Evolutionary conservation across 2,888 invertebrate genomes (phyloP).

Genomic region (Mamestra brassicae): DNA sequence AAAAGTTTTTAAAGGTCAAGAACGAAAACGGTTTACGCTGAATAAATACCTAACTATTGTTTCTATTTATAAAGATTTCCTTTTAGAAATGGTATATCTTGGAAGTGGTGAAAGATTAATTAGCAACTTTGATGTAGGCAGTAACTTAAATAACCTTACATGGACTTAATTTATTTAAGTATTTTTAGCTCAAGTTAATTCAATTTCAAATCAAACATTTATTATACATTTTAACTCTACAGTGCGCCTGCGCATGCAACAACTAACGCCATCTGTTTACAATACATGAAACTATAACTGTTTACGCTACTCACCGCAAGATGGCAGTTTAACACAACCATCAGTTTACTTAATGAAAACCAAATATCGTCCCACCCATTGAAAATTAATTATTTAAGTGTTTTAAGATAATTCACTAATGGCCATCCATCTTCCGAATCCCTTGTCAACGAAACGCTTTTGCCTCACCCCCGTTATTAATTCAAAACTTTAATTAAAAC

Average conservation of each 20-base stretch:
- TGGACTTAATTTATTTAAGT: background rate
- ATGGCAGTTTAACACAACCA: constrained; percentile 63
- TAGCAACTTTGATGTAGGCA: background rate
- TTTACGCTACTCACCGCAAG: constrained; percentile 75
- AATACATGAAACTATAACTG: constrained; percentile 44
- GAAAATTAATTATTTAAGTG: constrained; percentile 63
- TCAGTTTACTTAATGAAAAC: constrained; percentile 7
- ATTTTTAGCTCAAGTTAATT: background rate
- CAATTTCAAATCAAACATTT: background rate
- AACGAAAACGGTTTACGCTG: constrained; percentile 23
- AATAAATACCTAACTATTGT: constrained; percentile 34
- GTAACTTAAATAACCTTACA: background rate
- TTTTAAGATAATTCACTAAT: constrained; percentile 64
- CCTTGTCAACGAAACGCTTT: constrained; percentile 75
- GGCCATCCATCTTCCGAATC: constrained; percentile 76
- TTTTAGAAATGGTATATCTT: background rate
- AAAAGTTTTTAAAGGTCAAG: constrained; percentile 32
- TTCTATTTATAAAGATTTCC: constrained; percentile 16
- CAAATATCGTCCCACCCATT: constrained; percentile 33
- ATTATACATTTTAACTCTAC: background rate
- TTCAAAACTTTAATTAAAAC: constrained; percentile 87
- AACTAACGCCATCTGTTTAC: constrained; percentile 77
- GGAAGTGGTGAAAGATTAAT: background rate
- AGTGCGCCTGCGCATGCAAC: constrained; percentile 77
- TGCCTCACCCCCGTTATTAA: constrained; percentile 77